Evolutionary conservation across 2,797 vertebrate species (phyloP).

Genomic region (Lemur catta): DNA sequence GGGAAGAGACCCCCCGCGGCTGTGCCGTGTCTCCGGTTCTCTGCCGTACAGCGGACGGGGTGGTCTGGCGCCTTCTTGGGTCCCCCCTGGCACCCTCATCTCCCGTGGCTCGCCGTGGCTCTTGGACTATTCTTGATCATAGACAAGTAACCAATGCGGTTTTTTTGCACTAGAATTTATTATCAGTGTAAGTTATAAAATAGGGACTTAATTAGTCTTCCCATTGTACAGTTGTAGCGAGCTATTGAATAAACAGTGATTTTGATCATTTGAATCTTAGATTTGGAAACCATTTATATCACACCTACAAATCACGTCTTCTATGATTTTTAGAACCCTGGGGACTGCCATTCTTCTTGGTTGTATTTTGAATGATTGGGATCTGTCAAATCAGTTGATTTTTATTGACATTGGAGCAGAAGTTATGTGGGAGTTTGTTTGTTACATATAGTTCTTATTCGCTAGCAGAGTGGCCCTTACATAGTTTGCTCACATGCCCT

Average conservation of each 20-base stretch:
- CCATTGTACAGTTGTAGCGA: neutral
- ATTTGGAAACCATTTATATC: neutral
- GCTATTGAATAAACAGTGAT: neutral
- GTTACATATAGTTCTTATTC: neutral
- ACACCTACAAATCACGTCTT: neutral
- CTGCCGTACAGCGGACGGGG: neutral
- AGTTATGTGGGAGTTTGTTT: neutral
- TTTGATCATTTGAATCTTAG: neutral
- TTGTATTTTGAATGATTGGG: neutral
- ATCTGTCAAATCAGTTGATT: neutral
- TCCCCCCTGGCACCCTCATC: neutral
- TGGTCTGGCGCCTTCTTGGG: neutral
- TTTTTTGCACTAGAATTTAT: neutral
- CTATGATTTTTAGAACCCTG: neutral
- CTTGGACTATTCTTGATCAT: neutral
- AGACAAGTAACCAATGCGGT: neutral
- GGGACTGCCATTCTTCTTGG: neutral
- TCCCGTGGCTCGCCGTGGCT: accelerated
- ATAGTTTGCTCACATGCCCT: neutral
- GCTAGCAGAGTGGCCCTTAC: neutral
- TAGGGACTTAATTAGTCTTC: neutral
- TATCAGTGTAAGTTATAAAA: neutral
- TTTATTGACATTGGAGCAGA: neutral
- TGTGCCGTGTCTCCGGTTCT: neutral
- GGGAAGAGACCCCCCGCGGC: neutral